These are phyloP conservation scores for Pterocles burchelli DNA, from an alignment of 2,113 vertebrate genomes.

Conservation along the genomic window DNA sequence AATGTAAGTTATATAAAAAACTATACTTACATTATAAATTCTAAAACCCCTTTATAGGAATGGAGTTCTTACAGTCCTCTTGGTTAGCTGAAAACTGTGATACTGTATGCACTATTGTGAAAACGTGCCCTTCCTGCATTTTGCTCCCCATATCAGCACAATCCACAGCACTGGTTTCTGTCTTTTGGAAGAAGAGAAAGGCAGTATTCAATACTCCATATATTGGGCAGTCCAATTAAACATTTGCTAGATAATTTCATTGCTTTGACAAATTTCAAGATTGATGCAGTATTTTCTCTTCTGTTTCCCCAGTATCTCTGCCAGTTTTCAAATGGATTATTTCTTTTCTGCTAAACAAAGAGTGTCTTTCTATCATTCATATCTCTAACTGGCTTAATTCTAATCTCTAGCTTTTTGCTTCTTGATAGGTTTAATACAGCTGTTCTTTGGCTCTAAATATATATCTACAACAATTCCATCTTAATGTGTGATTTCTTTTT, in stretches of 20 bases:
- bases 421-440: slow-evolving; percentile 3
- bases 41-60: not conserved
- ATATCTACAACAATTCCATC: not conserved
- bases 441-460: not conserved
- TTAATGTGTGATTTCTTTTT: not conserved
- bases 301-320: not conserved
- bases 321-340: slow-evolving; percentile 8
- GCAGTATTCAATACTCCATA: not conserved
- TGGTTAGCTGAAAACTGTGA: not conserved
- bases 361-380: slow-evolving; percentile 10
- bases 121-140: not conserved
- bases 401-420: not conserved
- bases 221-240: not conserved
- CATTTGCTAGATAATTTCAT: slow-evolving; percentile 20
- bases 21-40: not conserved
- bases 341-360: slow-evolving; percentile 10
- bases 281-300: slow-evolving; percentile 20
- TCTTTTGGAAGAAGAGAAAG: not conserved
- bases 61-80: not conserved
- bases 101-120: not conserved
- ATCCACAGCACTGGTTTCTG: not conserved
- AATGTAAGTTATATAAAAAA: not conserved
- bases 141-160: not conserved
- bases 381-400: not conserved
- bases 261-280: slow-evolving; percentile 42